Evolutionary conservation across 2,113 vertebrate genomes (phyloP).

Genomic region (Mellivora capensis): DNA sequence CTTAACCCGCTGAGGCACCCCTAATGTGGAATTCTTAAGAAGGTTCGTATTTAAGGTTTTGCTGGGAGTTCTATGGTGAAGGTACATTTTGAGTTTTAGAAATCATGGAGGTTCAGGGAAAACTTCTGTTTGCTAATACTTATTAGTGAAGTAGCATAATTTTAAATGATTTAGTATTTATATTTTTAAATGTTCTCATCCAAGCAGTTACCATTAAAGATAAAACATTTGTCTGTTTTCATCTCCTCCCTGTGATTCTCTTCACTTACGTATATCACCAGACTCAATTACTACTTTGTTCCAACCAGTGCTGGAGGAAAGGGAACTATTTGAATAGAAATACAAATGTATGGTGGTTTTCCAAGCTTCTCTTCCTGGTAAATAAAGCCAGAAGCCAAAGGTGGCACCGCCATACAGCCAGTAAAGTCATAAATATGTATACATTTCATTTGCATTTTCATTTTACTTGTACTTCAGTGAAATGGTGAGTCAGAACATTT

Average conservation of each 20-base stretch:
- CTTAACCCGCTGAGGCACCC: too few relatives aligned
- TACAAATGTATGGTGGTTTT: slow-evolving; percentile 35
- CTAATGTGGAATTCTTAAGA: neutral
- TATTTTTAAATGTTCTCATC: neutral
- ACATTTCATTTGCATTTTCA: slow-evolving; percentile 55
- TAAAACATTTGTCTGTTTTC: neutral
- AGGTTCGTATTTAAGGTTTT: neutral
- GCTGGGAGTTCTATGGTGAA: neutral
- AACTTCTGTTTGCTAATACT: neutral
- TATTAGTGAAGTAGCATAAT: neutral
- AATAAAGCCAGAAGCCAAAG: slow-evolving; percentile 57
- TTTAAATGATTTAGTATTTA: neutral
- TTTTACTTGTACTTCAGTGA: slow-evolving; percentile 54
- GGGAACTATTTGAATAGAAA: slow-evolving; percentile 41
- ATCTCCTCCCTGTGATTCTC: neutral
- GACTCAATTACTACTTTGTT: slow-evolving; percentile 35
- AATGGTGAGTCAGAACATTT: slow-evolving; percentile 49
- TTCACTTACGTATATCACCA: neutral
- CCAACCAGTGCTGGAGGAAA: neutral
- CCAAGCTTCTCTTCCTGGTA: slow-evolving; percentile 50
- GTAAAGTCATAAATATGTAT: slow-evolving; percentile 49
- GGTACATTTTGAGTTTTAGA: slow-evolving; percentile 10
- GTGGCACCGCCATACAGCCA: neutral
- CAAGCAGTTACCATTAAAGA: neutral
- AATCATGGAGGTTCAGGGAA: neutral